Percentiles rank a stretch among this genome's conserved stretches.
Evolutionary conservation across 2,888 invertebrate genomes (phyloP).

Genomic region (Pelosia muscerda): DNA sequence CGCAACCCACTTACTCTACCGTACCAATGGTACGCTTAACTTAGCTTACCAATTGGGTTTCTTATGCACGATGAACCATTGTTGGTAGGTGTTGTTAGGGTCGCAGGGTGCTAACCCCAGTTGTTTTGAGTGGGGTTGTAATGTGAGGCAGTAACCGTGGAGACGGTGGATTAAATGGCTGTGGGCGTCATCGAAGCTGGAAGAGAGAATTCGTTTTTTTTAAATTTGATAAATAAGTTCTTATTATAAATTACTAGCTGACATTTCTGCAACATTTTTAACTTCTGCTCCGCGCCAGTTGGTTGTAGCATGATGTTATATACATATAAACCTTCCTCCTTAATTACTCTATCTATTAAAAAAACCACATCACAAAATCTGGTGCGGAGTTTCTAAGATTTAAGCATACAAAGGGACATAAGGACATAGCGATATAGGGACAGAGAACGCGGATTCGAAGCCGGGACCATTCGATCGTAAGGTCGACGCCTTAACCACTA

Average conservation of each 20-base stretch:
- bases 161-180: constrained; percentile 92
- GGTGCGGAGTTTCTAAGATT: too few species aligned
- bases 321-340: too few species aligned
- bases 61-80: constrained; percentile 91
- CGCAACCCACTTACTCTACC: constrained; percentile 18
- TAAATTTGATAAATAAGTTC: too few species aligned
- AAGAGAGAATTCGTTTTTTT: constrained; percentile 15
- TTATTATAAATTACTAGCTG: too few species aligned
- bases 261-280: too few species aligned
- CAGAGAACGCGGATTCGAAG: background rate
- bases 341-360: too few species aligned
- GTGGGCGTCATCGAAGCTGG: constrained; percentile 91
- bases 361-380: too few species aligned
- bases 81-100: constrained; percentile 94
- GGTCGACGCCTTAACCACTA: too few species aligned
- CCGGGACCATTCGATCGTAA: background rate
- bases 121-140: constrained; percentile 93
- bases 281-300: too few species aligned
- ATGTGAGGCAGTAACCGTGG: constrained; percentile 93
- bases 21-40: constrained; percentile 7
- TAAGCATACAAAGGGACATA: too few species aligned
- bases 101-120: constrained; percentile 94
- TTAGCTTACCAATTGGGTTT: constrained; percentile 74
- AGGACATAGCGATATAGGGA: too few species aligned
- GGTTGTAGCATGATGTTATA: too few species aligned